phyloP scores from a whole-genome alignment of 2,797 vertebrate species.

The Agapornis canus region DNA sequence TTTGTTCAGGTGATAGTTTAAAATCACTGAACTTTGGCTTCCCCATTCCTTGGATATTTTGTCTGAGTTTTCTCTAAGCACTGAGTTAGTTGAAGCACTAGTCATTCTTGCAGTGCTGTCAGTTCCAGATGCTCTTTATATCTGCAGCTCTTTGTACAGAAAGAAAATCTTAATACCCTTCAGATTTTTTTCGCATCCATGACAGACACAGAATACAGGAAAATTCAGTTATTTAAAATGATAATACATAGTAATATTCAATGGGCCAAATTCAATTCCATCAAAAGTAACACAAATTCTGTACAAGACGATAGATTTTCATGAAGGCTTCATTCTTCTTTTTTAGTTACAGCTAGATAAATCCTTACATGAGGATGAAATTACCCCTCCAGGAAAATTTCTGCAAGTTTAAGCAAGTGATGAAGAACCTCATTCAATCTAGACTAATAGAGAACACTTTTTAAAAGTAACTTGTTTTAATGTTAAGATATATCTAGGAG shows the following conservation, averaged over 20 bases:
- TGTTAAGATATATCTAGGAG: neutral
- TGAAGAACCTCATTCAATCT: neutral
- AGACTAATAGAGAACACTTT: neutral
- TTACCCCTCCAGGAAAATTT: neutral
- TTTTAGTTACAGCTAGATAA: neutral
- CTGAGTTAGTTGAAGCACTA: neutral
- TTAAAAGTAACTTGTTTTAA: neutral
- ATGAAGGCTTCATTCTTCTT: neutral
- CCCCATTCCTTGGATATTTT: neutral
- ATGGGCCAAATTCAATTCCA: neutral
- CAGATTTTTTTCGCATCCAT: neutral
- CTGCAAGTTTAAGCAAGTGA: neutral
- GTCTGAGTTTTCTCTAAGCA: neutral
- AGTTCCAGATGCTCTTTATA: fast-evolving
- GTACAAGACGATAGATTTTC: neutral
- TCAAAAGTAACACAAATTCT: neutral
- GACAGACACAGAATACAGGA: neutral
- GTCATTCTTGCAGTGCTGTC: neutral
- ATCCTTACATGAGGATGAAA: neutral
- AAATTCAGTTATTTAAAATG: neutral
- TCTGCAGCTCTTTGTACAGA: neutral
- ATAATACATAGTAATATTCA: neutral
- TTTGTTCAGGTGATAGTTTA: neutral
- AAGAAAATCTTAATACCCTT: neutral
- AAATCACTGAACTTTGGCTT: neutral